Evolutionary conservation across 2,113 vertebrate species (phyloP), one percentile per base, ranked within the genome.

Genomic region (Eulacestoma nigropectus): DNA sequence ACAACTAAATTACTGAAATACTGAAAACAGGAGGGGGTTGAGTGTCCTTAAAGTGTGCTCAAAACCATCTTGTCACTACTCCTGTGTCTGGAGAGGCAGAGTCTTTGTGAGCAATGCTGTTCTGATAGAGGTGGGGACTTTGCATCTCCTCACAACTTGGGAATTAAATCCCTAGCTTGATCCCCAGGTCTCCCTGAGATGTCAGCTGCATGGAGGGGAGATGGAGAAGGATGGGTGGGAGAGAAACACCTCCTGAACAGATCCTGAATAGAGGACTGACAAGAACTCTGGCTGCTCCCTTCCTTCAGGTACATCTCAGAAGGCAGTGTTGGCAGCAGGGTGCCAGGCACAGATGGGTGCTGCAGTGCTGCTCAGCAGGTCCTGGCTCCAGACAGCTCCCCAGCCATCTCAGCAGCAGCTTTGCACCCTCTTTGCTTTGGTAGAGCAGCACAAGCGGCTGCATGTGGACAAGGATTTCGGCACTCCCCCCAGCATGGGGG

Each of bases 401-500:
- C 73, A 67, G 23, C 46, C 57, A 10, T 4, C 63, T 62, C 80
- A 74, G 59, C 68, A 39, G 77, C 69, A 84, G 42, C 68, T 89
- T 17, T 84, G 27, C 33, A 62, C 37, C 39, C 56, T 59, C 42
- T 72, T 70, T 78, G 44, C 74, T 90, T 47, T 57, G 44, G 41
- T 4, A 49, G 47, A 84, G 73, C 50, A 62, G 83, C n/a, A 53
- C 46, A 55, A 13, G 70, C 27, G 57, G 30, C 50, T 47, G 60
- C 35, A 39, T 15, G 23, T 5, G 52, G 57, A n/a, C 32, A 50
- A 33, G 32, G 76, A 76, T 44, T 84, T 72, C 1, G 0, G 39
- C 39, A 32, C 32, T 14, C 3, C 5, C 14, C 7, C 8, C 23
- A 25, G 0, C 13, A 11, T 0, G 15, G 29, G 46, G 7, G 9